Percentiles rank a stretch among this genome's conserved stretches.
Evolutionary conservation across 2,888 invertebrate genomes (phyloP).

Genomic region (Pollenia amentaria): DNA sequence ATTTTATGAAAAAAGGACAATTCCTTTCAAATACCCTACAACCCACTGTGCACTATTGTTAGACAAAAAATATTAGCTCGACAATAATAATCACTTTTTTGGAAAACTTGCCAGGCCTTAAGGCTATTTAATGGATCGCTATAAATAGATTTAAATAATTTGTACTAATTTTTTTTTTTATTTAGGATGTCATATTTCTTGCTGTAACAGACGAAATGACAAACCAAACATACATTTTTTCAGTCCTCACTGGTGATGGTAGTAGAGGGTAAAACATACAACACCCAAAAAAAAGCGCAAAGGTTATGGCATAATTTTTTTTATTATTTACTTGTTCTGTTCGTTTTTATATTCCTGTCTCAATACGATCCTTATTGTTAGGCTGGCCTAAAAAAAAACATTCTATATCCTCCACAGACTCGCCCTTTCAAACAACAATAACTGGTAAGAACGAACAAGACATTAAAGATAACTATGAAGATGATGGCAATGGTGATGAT

Average conservation of each 20-base stretch:
- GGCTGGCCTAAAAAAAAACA: constrained; percentile 18
- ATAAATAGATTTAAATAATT: background rate
- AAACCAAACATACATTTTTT: no score
- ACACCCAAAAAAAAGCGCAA: constrained; percentile 13
- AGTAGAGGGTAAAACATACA: no score
- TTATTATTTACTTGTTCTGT: constrained; percentile 7
- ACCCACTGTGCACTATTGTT: background rate
- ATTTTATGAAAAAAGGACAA: constrained; percentile 1
- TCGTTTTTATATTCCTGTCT: constrained; percentile 10
- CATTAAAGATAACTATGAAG: constrained; percentile 1
- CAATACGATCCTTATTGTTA: constrained; percentile 48
- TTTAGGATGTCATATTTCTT: no score
- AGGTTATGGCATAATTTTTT: constrained; percentile 41
- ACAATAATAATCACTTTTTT: background rate
- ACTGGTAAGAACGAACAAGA: background rate
- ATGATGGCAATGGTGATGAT: background rate
- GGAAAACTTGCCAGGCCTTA: background rate
- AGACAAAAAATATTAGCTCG: background rate
- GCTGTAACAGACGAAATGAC: no score
- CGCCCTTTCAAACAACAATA: constrained; percentile 52
- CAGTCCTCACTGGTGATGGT: no score
- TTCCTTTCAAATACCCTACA: constrained; percentile 20
- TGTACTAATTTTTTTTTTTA: background rate
- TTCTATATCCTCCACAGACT: constrained; percentile 46
- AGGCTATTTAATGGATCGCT: background rate